A percentile compares a stretch with the other conserved stretches of the same genome.
These are phyloP conservation scores for Ophiothrix spiculata DNA, from an alignment of 35 echinoderm and acorn worm species.

Conservation along the genomic window DNA sequence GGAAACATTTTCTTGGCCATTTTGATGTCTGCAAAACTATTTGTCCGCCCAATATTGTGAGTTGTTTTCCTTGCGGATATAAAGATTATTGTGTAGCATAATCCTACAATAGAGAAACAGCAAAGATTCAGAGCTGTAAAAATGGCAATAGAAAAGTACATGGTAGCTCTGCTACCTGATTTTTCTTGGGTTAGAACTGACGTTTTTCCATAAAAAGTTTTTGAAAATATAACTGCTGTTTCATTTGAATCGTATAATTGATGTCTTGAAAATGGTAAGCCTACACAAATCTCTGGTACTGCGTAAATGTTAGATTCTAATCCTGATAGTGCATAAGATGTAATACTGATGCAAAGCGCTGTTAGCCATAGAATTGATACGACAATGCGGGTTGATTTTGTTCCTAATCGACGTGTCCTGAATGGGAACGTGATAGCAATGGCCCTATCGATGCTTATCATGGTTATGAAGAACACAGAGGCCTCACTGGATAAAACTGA, in stretches of 20 bases:
- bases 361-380: background rate
- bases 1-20: background rate
- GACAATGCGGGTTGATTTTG: background rate
- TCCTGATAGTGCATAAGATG: background rate
- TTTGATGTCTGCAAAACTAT: background rate
- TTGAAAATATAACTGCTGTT: background rate
- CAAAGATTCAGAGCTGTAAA: background rate
- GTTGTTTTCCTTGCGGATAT: background rate
- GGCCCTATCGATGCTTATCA: background rate
- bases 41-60: background rate
- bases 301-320: background rate
- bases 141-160: background rate
- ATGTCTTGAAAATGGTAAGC: background rate
- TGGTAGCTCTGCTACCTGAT: background rate
- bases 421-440: background rate
- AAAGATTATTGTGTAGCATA: background rate
- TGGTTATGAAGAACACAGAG: too few relatives aligned
- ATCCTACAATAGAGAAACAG: background rate
- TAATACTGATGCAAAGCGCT: background rate
- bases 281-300: background rate
- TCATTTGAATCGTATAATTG: background rate
- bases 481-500: background rate
- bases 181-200: background rate
- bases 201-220: background rate
- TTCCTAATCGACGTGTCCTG: background rate